A percentile compares a stretch with the other conserved stretches of the same genome.
These are phyloP conservation scores for Hirundo rustica DNA, from an alignment of 2,797 vertebrate species.

Conservation along the genomic window DNA sequence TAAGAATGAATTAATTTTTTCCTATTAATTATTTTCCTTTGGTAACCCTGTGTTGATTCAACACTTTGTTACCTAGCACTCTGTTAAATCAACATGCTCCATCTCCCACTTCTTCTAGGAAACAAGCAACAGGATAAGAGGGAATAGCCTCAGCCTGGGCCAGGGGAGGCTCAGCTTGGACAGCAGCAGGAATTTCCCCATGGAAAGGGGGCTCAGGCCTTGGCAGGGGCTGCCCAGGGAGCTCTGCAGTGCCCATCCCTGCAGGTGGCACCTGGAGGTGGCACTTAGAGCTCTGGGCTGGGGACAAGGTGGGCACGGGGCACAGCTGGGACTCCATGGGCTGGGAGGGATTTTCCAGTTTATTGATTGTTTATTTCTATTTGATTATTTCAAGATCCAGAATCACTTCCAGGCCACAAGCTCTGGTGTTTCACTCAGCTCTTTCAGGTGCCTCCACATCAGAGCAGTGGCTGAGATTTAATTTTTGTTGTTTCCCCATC, in stretches of 20 bases:
- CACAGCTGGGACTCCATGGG: accelerated
- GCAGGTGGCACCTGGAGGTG: background rate
- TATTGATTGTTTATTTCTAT: background rate
- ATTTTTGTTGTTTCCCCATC: background rate
- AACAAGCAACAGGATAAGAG: background rate
- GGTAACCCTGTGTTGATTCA: background rate
- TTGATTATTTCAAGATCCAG: background rate
- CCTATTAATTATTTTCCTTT: background rate
- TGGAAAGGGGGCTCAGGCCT: background rate
- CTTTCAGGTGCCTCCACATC: background rate
- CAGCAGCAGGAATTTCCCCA: background rate
- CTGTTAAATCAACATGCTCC: background rate
- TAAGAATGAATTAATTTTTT: background rate
- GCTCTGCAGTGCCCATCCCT: background rate
- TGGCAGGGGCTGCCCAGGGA: background rate
- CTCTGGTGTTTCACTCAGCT: background rate
- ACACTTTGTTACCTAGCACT: background rate
- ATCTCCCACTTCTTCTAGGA: background rate
- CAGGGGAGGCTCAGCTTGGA: background rate
- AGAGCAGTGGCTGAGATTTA: background rate
- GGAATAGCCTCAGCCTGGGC: accelerated
- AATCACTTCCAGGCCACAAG: background rate
- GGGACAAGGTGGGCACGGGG: accelerated
- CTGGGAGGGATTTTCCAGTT: too few species aligned
- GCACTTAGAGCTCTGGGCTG: background rate